Conservation (phyloP, 2,888 invertebrate species). For the Erynnis tages region DNA sequence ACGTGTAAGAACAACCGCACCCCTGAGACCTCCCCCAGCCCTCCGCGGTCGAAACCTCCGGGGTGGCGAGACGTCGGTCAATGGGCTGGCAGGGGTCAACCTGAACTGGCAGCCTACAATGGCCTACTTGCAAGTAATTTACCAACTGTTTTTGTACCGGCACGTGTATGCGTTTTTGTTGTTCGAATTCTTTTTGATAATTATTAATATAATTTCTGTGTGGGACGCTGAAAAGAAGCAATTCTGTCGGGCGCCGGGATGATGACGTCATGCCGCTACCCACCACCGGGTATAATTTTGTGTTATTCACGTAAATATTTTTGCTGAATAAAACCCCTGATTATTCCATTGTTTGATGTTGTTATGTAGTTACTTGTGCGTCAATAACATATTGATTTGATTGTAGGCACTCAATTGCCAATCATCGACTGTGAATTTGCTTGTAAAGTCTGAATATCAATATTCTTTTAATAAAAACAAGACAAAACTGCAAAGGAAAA, state of each 20-base stretch:
- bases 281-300: not conserved
- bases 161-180: conserved; percentile 41
- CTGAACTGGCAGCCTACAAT: conserved; percentile 48
- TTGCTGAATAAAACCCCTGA: conserved; percentile 9
- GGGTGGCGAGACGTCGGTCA: conserved; percentile 46
- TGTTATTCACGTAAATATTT: conserved; percentile 3
- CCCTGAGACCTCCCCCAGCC: not conserved
- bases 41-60: not conserved
- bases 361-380: not conserved
- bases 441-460: too few species aligned
- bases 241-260: conserved; percentile 8
- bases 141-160: conserved; percentile 48
- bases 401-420: too few species aligned
- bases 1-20: not conserved
- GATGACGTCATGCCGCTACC: conserved; percentile 5
- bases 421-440: too few species aligned
- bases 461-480: too few species aligned
- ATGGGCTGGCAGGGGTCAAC: conserved; percentile 52
- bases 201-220: conserved; percentile 15
- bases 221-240: conserved; percentile 16
- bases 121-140: conserved; percentile 61
- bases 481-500: too few species aligned
- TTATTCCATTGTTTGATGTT: conserved; percentile 1
- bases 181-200: conserved; percentile 16
- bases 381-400: too few species aligned